Percentiles rank a stretch among this genome's conserved stretches.
Evolutionary conservation across 2,113 vertebrate genomes (phyloP).

Genomic region (Proteles cristata): DNA sequence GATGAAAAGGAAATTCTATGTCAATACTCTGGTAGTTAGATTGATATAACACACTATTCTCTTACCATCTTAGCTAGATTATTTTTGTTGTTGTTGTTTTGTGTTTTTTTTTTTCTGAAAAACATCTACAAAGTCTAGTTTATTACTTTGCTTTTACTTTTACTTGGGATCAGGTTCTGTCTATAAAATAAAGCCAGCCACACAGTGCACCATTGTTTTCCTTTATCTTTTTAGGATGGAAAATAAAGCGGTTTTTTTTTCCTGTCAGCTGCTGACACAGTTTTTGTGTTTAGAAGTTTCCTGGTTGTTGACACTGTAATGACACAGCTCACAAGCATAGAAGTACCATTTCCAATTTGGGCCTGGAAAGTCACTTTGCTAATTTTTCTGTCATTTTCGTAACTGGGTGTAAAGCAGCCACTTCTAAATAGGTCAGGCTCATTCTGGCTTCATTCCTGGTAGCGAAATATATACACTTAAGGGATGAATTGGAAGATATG

Average conservation of each 20-base stretch:
- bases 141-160: slow-evolving; percentile 23
- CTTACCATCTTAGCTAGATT: not conserved
- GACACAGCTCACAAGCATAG: not conserved
- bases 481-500: slow-evolving; percentile 56
- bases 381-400: slow-evolving; percentile 74
- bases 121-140: not conserved
- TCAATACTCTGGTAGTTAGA: not conserved
- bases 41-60: not conserved
- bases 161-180: slow-evolving; percentile 15
- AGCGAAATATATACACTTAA: slow-evolving; percentile 56
- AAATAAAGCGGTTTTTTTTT: not conserved
- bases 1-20: not conserved
- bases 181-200: not conserved
- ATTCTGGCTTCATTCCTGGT: slow-evolving; percentile 61
- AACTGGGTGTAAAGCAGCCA: slow-evolving; percentile 54
- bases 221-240: slow-evolving; percentile 23
- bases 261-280: not conserved
- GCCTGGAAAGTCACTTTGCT: slow-evolving; percentile 20
- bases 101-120: not conserved
- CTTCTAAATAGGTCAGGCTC: slow-evolving; percentile 64
- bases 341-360: slow-evolving; percentile 40
- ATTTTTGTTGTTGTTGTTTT: not conserved
- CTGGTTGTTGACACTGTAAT: slow-evolving; percentile 28
- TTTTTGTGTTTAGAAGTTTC: slow-evolving; percentile 43
- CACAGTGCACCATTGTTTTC: not conserved